Conservation (phyloP, 2,113 vertebrate genomes). For the Pollachius pollachius region DNA sequence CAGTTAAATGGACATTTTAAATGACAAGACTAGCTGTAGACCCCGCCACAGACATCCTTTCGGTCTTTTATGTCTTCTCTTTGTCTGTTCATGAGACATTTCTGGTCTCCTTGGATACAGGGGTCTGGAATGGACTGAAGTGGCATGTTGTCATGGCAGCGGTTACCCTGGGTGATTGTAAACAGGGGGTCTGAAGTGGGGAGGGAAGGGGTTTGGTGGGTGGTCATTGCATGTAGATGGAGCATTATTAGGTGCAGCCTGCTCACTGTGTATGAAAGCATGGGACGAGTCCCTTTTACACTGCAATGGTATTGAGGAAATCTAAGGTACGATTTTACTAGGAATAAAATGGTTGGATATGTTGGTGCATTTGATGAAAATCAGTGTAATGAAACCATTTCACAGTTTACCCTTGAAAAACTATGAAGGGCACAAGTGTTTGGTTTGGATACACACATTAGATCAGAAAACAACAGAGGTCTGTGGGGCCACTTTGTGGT, state of each 20-base stretch:
- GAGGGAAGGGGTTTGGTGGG: constrained; percentile 34
- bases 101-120: constrained; percentile 71
- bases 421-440: too few relatives aligned
- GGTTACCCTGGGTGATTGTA: constrained; percentile 76
- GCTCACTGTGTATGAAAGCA: constrained; percentile 1
- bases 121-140: constrained; percentile 67
- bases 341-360: too few relatives aligned
- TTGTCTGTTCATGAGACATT: constrained; percentile 52
- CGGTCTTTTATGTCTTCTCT: constrained; percentile 26
- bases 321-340: too few relatives aligned
- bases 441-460: too few relatives aligned
- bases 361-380: too few relatives aligned
- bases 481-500: too few relatives aligned
- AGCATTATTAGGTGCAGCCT: constrained; percentile 22
- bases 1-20: not conserved
- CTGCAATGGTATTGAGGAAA: too few relatives aligned
- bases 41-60: constrained; percentile 10
- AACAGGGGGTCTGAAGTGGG: constrained; percentile 64
- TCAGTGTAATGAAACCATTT: too few relatives aligned
- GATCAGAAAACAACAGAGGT: too few relatives aligned
- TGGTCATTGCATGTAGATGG: constrained; percentile 19
- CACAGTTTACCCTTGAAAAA: too few relatives aligned
- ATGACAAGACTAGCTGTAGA: not conserved
- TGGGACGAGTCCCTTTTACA: too few relatives aligned
- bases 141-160: constrained; percentile 65